phyloP scores from a whole-genome alignment of 35 echinoderm and acorn worm genomes.

The Heliocidaris erythrogramma region DNA sequence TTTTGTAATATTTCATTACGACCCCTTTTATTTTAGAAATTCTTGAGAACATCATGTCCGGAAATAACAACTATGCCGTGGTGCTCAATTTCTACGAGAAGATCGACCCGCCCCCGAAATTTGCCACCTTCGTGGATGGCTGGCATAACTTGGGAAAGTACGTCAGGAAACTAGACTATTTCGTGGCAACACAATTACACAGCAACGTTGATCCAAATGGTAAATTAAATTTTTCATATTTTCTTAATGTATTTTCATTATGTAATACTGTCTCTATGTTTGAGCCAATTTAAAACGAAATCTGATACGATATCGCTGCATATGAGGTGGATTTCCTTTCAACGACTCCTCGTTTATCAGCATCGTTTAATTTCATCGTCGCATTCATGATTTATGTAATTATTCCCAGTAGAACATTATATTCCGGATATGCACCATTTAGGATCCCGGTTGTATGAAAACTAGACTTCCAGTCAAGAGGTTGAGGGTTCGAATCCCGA shows the following conservation, averaged over 20 bases:
- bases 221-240: background rate
- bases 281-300: background rate
- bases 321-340: background rate
- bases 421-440: no score
- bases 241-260: background rate
- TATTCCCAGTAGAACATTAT: no score
- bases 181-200: conserved; percentile 81
- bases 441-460: no score
- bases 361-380: background rate
- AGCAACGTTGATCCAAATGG: conserved; percentile 71
- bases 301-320: background rate
- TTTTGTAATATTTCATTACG: background rate
- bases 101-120: conserved; percentile 81
- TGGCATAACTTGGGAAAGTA: conserved; percentile 73
- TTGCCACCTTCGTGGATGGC: conserved; percentile 71
- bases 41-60: conserved; percentile 3
- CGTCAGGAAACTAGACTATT: conserved; percentile 81
- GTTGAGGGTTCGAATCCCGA: background rate
- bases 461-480: background rate
- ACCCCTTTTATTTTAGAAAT: background rate
- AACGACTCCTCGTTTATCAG: background rate
- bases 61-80: conserved; percentile 42
- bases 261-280: background rate
- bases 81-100: conserved; percentile 96
- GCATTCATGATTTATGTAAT: background rate